Conservation (phyloP, 2,797 vertebrate species). For the Enteromius fasciolatus region DNA sequence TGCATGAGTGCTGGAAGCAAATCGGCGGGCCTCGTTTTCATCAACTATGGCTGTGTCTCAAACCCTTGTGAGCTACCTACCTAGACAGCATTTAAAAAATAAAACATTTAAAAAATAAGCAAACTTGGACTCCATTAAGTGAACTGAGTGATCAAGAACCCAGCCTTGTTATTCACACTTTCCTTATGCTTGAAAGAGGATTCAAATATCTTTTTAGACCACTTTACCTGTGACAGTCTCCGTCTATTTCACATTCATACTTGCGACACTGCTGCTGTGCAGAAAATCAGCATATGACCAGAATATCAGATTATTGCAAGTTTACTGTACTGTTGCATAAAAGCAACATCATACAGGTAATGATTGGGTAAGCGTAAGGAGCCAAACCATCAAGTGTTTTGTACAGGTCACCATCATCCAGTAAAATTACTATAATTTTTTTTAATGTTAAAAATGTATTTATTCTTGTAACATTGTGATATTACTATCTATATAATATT, state of each 20-base stretch:
- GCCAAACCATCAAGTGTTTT: background rate
- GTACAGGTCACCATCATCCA: background rate
- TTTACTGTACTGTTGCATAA: background rate
- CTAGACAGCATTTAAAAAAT: background rate
- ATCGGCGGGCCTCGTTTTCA: constrained; percentile 41
- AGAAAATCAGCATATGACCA: background rate
- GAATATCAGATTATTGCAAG: background rate
- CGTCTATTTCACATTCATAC: background rate
- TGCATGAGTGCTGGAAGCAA: constrained; percentile 18
- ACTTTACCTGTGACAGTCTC: background rate
- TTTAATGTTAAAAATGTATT: background rate
- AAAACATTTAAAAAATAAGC: too few relatives aligned
- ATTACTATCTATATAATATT: background rate
- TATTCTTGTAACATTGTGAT: background rate
- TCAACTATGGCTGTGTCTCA: constrained; percentile 2
- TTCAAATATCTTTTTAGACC: background rate
- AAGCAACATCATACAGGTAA: background rate
- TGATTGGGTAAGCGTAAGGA: background rate
- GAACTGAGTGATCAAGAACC: background rate
- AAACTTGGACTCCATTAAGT: background rate
- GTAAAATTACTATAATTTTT: too few relatives aligned
- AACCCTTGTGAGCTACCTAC: background rate
- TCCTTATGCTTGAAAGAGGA: background rate
- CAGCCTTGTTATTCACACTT: background rate
- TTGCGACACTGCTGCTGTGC: background rate